Conservation (phyloP, 2,797 vertebrate genomes). For the Aplochiton taeniatus region DNA sequence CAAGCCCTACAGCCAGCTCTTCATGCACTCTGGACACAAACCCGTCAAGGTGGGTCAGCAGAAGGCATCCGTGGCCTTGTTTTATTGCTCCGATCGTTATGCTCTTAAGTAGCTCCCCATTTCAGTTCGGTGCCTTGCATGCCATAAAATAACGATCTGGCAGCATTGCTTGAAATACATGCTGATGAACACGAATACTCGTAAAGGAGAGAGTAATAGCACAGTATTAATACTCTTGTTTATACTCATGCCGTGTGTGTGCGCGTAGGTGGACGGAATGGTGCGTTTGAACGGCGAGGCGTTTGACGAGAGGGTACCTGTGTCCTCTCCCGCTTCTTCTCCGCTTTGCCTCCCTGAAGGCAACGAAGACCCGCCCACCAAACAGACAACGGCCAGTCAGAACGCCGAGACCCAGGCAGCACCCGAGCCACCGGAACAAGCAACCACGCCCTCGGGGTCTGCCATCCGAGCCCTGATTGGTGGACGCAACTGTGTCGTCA, state of each 20-base stretch:
- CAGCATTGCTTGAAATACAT: too few relatives aligned
- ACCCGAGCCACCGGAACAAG: constrained; percentile 31
- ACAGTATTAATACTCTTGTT: background rate
- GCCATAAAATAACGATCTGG: too few relatives aligned
- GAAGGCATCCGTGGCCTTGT: background rate
- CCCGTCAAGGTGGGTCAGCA: constrained; percentile 83
- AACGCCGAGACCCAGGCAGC: constrained; percentile 21
- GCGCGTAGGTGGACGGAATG: constrained; percentile 78
- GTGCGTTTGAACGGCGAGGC: constrained; percentile 83
- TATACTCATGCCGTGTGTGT: background rate
- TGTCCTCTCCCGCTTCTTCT: constrained; percentile 19
- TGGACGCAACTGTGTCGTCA: constrained; percentile 71
- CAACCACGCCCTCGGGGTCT: constrained; percentile 41
- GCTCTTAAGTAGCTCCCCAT: too few relatives aligned
- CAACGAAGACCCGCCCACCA: constrained; percentile 18
- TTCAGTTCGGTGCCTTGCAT: too few relatives aligned
- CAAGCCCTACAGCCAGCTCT: constrained; percentile 92
- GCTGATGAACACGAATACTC: too few relatives aligned
- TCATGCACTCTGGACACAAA: constrained; percentile 80
- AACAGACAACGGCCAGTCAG: constrained; percentile 17
- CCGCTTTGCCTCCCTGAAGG: constrained; percentile 28
- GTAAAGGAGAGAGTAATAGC: too few relatives aligned
- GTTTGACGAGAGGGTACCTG: constrained; percentile 33
- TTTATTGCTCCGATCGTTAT: background rate
- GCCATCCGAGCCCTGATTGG: constrained; percentile 67